These are phyloP conservation scores for Conomelus anceps DNA, from an alignment of 2,888 invertebrate genomes.

Conservation along the genomic window DNA sequence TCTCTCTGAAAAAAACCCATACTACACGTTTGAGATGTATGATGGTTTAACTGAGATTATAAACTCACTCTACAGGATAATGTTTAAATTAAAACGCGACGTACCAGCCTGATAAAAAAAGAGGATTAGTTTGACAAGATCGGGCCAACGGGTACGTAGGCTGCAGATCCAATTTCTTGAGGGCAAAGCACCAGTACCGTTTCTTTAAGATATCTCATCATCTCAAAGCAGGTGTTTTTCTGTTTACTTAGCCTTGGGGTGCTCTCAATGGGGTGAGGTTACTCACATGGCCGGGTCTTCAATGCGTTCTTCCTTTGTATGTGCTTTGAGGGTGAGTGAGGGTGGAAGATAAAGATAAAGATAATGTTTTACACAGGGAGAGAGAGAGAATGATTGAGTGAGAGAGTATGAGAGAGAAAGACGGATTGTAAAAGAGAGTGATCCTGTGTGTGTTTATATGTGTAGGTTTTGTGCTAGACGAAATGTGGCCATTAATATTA, in stretches of 20 bases:
- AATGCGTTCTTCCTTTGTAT: neutral
- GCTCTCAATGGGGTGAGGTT: neutral
- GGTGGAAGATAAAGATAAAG: no score
- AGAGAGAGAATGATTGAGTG: neutral
- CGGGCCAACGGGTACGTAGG: neutral
- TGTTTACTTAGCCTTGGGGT: neutral
- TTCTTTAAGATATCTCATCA: neutral
- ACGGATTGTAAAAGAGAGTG: neutral
- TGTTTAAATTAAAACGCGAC: neutral
- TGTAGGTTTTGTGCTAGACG: neutral
- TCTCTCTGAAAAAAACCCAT: no score
- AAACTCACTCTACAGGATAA: neutral
- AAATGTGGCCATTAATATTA: neutral
- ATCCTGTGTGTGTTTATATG: neutral
- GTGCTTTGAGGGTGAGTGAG: neutral
- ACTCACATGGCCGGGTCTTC: no score
- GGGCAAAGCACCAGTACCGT: neutral
- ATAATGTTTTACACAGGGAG: no score
- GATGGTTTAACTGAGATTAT: neutral
- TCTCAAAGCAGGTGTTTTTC: neutral
- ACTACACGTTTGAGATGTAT: neutral
- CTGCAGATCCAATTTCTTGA: neutral
- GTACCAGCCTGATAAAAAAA: neutral
- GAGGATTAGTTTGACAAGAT: neutral
- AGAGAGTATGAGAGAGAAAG: neutral